These are phyloP conservation scores for Erpetoichthys calabaricus DNA, from an alignment of 2,797 vertebrate species.

Conservation along the genomic window DNA sequence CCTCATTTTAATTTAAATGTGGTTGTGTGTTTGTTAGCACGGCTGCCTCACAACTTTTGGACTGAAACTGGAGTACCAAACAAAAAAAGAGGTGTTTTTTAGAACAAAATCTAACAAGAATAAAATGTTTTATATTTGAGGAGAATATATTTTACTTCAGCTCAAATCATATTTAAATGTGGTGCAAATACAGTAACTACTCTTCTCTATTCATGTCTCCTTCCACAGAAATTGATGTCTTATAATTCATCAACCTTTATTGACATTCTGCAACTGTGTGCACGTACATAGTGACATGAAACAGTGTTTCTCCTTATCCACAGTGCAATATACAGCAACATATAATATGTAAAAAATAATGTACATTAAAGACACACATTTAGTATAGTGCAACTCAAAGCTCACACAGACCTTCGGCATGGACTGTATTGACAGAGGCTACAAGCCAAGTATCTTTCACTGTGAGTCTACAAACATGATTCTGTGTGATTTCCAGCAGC, in stretches of 20 bases:
- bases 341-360: no score
- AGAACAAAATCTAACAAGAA: neutral
- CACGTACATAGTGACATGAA: no score
- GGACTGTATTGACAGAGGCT: constrained; percentile 64
- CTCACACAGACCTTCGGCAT: constrained; percentile 60
- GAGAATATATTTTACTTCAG: neutral
- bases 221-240: constrained; percentile 64
- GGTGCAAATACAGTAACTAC: neutral
- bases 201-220: constrained; percentile 39
- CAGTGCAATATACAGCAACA: no score
- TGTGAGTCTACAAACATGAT: constrained; percentile 44
- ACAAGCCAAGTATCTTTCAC: constrained; percentile 61
- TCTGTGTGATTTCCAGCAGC: constrained; percentile 9
- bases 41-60: no score
- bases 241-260: constrained; percentile 55
- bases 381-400: constrained; percentile 25
- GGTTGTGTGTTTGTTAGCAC: no score
- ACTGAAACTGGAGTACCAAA: no score
- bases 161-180: neutral
- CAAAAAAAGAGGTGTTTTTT: neutral
- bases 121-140: neutral
- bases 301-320: no score
- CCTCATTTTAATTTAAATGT: no score
- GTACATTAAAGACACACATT: no score
- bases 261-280: no score